A percentile compares a stretch with the other conserved stretches of the same genome.
Evolutionary conservation across 2,797 vertebrate genomes (phyloP).

Genomic region (Oophaga sylvatica): DNA sequence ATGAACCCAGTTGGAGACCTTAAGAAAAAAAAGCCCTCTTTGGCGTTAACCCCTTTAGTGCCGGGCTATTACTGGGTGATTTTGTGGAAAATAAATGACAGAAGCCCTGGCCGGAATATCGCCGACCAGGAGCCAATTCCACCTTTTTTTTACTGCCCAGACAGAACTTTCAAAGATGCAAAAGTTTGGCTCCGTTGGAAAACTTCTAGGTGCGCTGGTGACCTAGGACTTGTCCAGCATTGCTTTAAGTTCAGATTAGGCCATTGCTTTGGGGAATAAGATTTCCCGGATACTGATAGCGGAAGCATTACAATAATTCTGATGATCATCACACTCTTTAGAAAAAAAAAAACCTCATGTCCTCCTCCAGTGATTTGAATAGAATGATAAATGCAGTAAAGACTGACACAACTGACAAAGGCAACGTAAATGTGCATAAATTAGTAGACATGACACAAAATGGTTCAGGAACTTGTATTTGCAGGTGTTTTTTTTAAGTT

Average conservation of each 20-base stretch:
- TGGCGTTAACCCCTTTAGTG: slow-evolving; percentile 25
- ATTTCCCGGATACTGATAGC: neutral
- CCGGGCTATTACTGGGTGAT: neutral
- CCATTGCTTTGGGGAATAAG: slow-evolving; percentile 1
- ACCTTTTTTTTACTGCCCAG: neutral
- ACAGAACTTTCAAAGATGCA: neutral
- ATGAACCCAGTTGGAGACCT: slow-evolving; percentile 42
- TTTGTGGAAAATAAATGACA: neutral
- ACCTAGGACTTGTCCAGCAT: neutral
- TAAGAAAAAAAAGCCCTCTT: neutral
- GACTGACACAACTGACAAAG: neutral
- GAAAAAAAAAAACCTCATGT: too few species aligned
- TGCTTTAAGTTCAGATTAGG: neutral
- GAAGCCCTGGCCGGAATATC: too few species aligned
- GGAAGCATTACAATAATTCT: neutral
- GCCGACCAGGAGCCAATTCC: neutral
- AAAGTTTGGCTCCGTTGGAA: neutral
- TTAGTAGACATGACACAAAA: neutral
- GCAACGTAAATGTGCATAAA: neutral
- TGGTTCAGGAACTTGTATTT: neutral
- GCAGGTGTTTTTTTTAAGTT: neutral
- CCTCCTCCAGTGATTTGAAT: neutral
- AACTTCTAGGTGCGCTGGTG: neutral
- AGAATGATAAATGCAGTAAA: neutral
- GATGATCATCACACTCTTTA: neutral